Evolutionary conservation across 2,888 invertebrate species (phyloP).

Genomic region (Oxytorus armatus): DNA sequence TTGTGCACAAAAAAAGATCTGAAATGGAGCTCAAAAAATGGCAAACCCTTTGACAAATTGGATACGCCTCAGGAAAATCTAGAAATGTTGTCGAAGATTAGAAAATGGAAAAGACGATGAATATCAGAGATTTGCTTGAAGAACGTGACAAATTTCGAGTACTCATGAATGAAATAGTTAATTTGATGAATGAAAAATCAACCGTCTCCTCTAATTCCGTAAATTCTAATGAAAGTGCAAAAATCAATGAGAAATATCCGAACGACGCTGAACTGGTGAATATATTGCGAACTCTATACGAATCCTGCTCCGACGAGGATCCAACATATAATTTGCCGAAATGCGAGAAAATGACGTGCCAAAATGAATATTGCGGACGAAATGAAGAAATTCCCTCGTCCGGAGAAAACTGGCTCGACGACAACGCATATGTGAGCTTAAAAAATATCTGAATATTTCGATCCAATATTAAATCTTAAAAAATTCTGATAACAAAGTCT

Average conservation of each 20-base stretch:
- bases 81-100: not conserved
- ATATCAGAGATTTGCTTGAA: constrained; percentile 21
- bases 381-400: not conserved
- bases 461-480: too few species aligned
- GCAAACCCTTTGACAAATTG: not conserved
- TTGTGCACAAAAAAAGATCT: too few species aligned
- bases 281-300: constrained; percentile 41
- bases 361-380: constrained; percentile 28
- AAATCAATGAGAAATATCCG: not conserved
- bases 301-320: constrained; percentile 43
- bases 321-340: not conserved
- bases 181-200: constrained; percentile 33
- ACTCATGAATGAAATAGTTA: constrained; percentile 38
- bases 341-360: constrained; percentile 42
- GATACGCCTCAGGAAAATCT: too few species aligned
- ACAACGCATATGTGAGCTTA: constrained; percentile 23
- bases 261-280: constrained; percentile 3
- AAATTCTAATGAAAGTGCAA: not conserved
- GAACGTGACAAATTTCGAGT: constrained; percentile 56
- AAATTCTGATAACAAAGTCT: too few species aligned
- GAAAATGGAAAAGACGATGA: not conserved
- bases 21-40: not conserved
- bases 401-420: not conserved
- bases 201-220: not conserved
- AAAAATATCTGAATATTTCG: not conserved